Evolutionary conservation across 2,113 vertebrate genomes (phyloP).

Genomic region (Potamarius usumacintae): DNA sequence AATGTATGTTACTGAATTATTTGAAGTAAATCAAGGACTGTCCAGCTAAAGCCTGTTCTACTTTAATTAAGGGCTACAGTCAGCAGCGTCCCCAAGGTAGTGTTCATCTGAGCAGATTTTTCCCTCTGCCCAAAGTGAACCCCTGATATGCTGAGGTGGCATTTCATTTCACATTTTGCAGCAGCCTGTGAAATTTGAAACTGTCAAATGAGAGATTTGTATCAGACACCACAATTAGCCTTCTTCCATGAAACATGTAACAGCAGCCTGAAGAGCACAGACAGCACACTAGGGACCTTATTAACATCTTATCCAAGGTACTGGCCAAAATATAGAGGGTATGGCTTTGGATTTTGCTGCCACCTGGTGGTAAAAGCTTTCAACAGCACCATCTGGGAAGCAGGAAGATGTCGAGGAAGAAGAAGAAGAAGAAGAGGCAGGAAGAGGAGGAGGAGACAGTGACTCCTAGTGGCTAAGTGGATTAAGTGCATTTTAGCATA

Average conservation of each 20-base stretch:
- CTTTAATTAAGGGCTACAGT: not conserved
- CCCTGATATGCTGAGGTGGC: slow-evolving; percentile 19
- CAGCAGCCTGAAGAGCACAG: slow-evolving; percentile 16
- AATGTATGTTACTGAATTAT: not conserved
- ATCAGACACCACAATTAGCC: slow-evolving; percentile 41
- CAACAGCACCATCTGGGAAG: not conserved
- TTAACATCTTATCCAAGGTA: not conserved
- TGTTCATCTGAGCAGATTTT: slow-evolving; percentile 12
- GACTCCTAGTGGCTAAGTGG: slow-evolving; percentile 23
- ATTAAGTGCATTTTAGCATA: not conserved
- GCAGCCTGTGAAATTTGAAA: slow-evolving; percentile 24
- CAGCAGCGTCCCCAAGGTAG: not conserved
- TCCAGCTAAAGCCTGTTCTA: not conserved
- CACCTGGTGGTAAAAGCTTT: not conserved
- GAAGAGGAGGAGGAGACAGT: not conserved
- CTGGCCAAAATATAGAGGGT: not conserved
- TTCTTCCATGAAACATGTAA: slow-evolving; percentile 47
- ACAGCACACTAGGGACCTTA: not conserved
- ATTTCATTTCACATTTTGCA: not conserved
- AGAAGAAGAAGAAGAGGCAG: too few species aligned
- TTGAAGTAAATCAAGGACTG: not conserved
- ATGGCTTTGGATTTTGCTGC: slow-evolving; percentile 26
- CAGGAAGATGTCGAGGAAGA: not conserved
- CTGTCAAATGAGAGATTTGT: slow-evolving; percentile 31
- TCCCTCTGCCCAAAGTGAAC: not conserved